Evolutionary conservation across 53 echinoderm and acorn worm species (phyloP), one percentile per base, ranked within the genome.

Genomic region (Luidia sarsii): DNA sequence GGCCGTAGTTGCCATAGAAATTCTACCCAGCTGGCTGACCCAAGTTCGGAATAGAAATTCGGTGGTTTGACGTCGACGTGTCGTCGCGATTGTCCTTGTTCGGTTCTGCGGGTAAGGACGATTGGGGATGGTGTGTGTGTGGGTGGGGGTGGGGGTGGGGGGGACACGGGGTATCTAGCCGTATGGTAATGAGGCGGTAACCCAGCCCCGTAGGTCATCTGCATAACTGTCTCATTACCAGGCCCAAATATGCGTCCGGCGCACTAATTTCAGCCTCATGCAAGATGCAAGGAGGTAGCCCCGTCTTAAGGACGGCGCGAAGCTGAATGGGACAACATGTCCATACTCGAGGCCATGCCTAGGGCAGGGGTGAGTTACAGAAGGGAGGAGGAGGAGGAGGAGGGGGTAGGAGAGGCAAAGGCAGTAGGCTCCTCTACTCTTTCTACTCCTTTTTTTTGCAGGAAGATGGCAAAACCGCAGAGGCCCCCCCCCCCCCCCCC

Each of bases 191-290:
- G 41, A 75, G 11, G 43, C 19, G 7, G 57, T 59, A 75, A 75
- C 57, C 75, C 60, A n/a, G 43, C 59, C 61, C 75, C 60, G 60
- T 31, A 57, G 57, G 15, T 60, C 59, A 75, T 75, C 46, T 75
- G 59, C 75, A 75, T 75, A 60, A 75, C 75, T 60, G 61, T 29
- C 75, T 75, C 75, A 75, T 75, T 75, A 75, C 75, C 57, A 75
- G 57, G 59, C 30, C 59, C 7, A 75, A 75, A 75, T 75, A 75
- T 75, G 75, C 75, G 32, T 45, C 50, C 48, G 75, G 43, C 60
- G 75, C 75, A 60, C 75, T 75, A 75, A 75, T 75, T 75, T 60
- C 73, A 60, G 43, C 75, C 75, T 75, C 75, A 75, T 75, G 75
- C 60, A 75, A 75, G 60, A 75, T 75, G 75, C 75, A 75, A 45